A percentile compares a stretch with the other conserved stretches of the same genome.
phyloP scores from a whole-genome alignment of 2,113 vertebrate genomes.

The Drymodes brunneopygia region DNA sequence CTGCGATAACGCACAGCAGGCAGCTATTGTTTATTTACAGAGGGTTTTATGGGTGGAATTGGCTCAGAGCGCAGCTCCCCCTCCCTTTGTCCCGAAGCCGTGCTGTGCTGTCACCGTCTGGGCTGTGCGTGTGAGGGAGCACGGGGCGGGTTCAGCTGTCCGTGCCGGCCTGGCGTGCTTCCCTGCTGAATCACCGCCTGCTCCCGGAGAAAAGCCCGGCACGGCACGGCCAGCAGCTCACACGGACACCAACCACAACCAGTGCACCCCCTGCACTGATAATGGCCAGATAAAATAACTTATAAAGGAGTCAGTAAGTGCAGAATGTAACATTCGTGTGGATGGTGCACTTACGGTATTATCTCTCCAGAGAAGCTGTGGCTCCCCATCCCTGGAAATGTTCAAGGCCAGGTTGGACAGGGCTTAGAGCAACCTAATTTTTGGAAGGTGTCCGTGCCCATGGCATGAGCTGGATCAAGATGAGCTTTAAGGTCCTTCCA shows the following conservation, averaged over 20 bases:
- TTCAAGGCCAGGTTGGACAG: background rate
- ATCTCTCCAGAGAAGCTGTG: background rate
- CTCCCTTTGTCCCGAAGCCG: background rate
- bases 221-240: background rate
- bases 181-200: background rate
- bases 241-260: background rate
- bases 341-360: background rate
- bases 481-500: background rate
- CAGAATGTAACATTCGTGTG: too few species aligned
- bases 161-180: background rate
- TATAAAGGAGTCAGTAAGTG: background rate
- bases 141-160: background rate
- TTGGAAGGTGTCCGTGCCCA: background rate
- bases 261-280: background rate
- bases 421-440: background rate
- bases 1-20: fast-evolving
- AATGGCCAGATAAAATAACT: background rate
- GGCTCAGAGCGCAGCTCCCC: background rate
- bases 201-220: background rate
- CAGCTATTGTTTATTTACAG: background rate
- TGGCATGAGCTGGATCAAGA: background rate
- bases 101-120: background rate
- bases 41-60: fast-evolving
- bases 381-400: background rate
- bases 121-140: background rate